These are phyloP conservation scores for Microcaecilia unicolor DNA, from an alignment of 2,797 vertebrate species.

Conservation along the genomic window DNA sequence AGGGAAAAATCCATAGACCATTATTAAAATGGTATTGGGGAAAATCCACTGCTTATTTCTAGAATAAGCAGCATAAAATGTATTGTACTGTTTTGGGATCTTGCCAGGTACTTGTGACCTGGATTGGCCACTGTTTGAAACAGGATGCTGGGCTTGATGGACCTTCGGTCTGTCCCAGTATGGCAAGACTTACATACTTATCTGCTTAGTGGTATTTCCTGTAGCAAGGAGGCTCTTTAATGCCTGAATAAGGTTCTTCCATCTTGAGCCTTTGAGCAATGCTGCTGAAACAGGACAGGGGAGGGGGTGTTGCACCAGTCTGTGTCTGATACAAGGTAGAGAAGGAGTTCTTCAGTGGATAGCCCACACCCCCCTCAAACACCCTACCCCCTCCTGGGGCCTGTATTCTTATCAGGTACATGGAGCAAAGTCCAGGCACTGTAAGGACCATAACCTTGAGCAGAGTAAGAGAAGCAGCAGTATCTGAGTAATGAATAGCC, in stretches of 20 bases:
- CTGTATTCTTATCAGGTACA: neutral
- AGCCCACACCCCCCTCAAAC: neutral
- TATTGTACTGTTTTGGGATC: no score
- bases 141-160: no score
- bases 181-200: no score
- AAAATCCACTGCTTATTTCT: no score
- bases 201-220: neutral
- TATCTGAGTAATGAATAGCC: neutral
- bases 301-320: neutral
- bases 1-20: no score
- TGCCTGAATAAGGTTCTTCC: slow-evolving; percentile 17
- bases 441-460: neutral
- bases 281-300: slow-evolving; percentile 20
- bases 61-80: no score
- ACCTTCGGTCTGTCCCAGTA: no score
- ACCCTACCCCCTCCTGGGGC: neutral
- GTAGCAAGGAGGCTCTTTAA: neutral
- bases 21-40: no score
- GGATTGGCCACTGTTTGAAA: no score
- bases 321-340: neutral
- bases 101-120: no score
- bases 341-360: neutral
- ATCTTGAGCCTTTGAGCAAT: neutral
- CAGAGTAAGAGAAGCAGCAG: neutral
- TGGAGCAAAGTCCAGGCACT: neutral